Conservation (phyloP, 2,888 invertebrate genomes). For the Stenotaenia linearis region DNA sequence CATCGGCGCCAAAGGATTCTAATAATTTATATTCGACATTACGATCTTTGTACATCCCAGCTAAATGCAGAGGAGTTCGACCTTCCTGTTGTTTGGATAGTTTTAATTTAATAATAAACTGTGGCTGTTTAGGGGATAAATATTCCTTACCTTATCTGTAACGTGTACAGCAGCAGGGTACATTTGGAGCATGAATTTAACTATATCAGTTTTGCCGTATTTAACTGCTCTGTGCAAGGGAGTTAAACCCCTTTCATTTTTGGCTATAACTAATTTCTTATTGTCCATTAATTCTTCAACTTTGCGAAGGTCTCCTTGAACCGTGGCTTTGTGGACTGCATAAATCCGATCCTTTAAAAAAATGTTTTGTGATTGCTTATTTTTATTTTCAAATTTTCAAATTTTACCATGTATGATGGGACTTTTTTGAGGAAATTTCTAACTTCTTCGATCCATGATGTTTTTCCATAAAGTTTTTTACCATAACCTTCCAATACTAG, state of each 20-base stretch:
- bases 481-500: conserved; percentile 43
- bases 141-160: conserved; percentile 45
- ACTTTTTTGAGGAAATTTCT: conserved; percentile 83
- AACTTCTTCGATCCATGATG: conserved; percentile 61
- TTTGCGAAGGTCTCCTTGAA: conserved; percentile 46
- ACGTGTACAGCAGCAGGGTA: conserved; percentile 48
- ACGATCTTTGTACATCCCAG: conserved; percentile 53
- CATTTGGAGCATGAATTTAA: conserved; percentile 56
- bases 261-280: conserved; percentile 66
- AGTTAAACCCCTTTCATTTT: conserved; percentile 72
- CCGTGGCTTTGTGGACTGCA: conserved; percentile 47
- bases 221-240: conserved; percentile 80
- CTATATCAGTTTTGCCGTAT: conserved; percentile 73
- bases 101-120: too few relatives aligned
- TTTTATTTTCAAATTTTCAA: too few relatives aligned
- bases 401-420: conserved; percentile 82
- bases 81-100: conserved; percentile 43
- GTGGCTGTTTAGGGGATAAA: background rate
- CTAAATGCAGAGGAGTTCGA: conserved; percentile 82
- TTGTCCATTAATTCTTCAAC: conserved; percentile 45
- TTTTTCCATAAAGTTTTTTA: conserved; percentile 40
- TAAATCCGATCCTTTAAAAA: conserved; percentile 45
- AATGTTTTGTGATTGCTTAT: background rate
- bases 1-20: conserved; percentile 42
- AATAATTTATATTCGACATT: conserved; percentile 42